Conservation (phyloP, 1,140 invertebrate genomes). For the Zelostemma sp. region DNA sequence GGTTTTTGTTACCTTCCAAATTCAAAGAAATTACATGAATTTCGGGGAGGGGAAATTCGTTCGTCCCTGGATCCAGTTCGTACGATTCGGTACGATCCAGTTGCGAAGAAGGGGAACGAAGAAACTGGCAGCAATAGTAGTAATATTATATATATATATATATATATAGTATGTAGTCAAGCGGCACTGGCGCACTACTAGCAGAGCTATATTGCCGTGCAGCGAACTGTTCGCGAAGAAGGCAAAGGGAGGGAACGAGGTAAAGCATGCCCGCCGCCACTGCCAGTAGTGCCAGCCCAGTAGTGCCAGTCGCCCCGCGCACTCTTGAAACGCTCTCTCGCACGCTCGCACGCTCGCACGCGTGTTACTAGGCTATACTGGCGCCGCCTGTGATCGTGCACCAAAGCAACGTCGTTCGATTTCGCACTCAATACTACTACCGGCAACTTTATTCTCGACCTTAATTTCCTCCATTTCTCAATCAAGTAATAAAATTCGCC, state of each 20-base stretch:
- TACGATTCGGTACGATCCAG: slow-evolving; percentile 63
- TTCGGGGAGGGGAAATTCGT: no score
- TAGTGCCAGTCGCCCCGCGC: background rate
- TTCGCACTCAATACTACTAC: slow-evolving; percentile 1
- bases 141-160: no score
- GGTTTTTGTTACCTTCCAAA: no score
- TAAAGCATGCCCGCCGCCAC: slow-evolving; percentile 40
- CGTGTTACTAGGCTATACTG: slow-evolving; percentile 68
- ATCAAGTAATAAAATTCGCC: slow-evolving; percentile 11
- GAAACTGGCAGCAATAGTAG: slow-evolving; percentile 47
- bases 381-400: slow-evolving; percentile 43
- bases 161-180: no score
- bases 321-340: no score
- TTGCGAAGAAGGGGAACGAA: slow-evolving; percentile 36
- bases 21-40: no score
- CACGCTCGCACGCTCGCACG: slow-evolving; percentile 25
- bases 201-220: no score
- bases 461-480: background rate
- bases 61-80: slow-evolving; percentile 65
- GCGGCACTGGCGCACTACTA: no score
- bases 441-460: background rate
- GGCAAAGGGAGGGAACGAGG: slow-evolving; percentile 43
- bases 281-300: no score
- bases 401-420: slow-evolving; percentile 21
- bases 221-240: slow-evolving; percentile 50